Evolutionary conservation across 30 jellyfish, hydroid and myxozoan species (phyloP).

Genomic region (Chrysaora quinquecirrha): DNA sequence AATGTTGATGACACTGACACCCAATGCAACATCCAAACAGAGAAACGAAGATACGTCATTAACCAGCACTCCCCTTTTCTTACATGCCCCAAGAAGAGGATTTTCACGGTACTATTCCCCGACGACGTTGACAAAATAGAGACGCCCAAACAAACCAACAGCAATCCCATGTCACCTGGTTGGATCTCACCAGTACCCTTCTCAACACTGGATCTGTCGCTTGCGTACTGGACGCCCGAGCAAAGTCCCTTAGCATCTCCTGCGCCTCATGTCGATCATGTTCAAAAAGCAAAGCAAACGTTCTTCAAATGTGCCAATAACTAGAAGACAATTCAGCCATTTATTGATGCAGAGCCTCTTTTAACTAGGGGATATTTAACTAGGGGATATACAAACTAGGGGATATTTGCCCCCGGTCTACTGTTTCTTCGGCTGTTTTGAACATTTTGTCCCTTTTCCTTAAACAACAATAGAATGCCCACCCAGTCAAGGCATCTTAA

Average conservation of each 20-base stretch:
- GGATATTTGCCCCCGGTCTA: no score
- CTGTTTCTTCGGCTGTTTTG: no score
- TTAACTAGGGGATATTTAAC: no score
- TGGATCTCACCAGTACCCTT: constrained; percentile 66
- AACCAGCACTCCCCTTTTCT: constrained; percentile 23
- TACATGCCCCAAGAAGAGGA: background rate
- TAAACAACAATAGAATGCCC: no score
- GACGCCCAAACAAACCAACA: background rate
- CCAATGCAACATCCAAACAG: background rate
- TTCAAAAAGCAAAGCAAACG: background rate
- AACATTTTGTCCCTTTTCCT: no score
- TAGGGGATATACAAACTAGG: no score
- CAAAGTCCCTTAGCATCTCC: constrained; percentile 66
- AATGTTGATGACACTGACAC: background rate
- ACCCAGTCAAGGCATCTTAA: no score
- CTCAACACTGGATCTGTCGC: constrained; percentile 40
- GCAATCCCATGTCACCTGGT: constrained; percentile 44
- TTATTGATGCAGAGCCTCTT: no score
- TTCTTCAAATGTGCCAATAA: constrained; percentile 2
- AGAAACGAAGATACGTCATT: constrained; percentile 18
- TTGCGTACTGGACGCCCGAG: constrained; percentile 59
- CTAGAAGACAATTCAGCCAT: background rate
- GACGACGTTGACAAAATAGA: constrained; percentile 41
- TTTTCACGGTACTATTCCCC: constrained; percentile 51
- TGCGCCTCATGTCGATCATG: constrained; percentile 32